Percentiles rank a stretch among this genome's conserved stretches.
Evolutionary conservation across 2,113 vertebrate genomes (phyloP).

Genomic region (Nymphicus hollandicus): DNA sequence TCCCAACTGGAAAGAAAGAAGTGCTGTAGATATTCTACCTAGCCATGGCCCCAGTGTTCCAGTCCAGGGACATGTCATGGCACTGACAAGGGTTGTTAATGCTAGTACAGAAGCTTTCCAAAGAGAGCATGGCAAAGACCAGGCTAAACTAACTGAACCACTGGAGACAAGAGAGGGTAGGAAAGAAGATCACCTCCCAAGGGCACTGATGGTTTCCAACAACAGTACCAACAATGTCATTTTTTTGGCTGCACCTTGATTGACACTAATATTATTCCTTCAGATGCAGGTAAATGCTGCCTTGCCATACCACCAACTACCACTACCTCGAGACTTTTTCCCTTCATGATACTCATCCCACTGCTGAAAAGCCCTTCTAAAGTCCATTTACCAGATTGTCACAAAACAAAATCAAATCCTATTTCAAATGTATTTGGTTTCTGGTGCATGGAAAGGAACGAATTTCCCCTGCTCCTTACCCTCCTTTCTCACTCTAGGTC

Average conservation of each 20-base stretch:
- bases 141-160: background rate
- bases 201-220: background rate
- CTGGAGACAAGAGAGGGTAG: background rate
- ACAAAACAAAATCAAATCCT: background rate
- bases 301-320: background rate
- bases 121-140: background rate
- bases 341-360: background rate
- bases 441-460: background rate
- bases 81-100: background rate
- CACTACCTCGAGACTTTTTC: background rate
- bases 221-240: background rate
- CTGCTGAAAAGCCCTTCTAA: background rate
- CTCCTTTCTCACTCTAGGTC: background rate
- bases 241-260: fast-evolving
- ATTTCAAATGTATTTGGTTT: background rate
- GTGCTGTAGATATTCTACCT: background rate
- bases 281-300: background rate
- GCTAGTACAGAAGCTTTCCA: background rate
- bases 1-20: background rate
- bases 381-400: background rate
- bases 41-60: background rate
- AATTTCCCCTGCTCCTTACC: background rate
- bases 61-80: background rate
- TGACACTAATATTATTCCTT: background rate
- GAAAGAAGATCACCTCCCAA: background rate